Evolutionary conservation across 1,140 invertebrate genomes (phyloP).

Genomic region (Pseudomyrmex flavicornis): DNA sequence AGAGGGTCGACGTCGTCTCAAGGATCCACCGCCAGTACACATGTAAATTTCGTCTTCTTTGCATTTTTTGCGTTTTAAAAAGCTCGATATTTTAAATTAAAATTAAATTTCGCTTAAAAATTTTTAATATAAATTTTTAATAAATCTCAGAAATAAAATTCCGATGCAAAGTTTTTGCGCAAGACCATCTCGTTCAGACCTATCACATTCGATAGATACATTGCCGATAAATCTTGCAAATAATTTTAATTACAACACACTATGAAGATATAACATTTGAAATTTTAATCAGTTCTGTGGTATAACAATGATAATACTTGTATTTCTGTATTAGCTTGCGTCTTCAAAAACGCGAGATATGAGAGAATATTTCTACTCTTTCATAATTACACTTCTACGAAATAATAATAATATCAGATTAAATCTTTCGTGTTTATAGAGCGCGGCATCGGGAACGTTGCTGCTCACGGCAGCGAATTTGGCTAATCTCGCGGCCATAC

Average conservation of each 20-base stretch:
- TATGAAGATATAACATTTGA: not conserved
- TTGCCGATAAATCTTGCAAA: not conserved
- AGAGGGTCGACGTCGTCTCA: slow-evolving; percentile 90
- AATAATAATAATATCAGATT: not conserved
- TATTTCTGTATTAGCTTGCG: too few relatives aligned
- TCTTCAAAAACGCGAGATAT: too few relatives aligned
- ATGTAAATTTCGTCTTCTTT: slow-evolving; percentile 86
- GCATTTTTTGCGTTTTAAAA: not conserved
- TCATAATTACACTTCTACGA: too few relatives aligned
- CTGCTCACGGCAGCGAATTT: slow-evolving; percentile 92
- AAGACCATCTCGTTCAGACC: not conserved
- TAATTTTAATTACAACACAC: not conserved
- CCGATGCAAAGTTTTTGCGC: not conserved
- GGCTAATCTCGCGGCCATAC: slow-evolving; percentile 88
- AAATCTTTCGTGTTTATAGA: slow-evolving; percentile 85
- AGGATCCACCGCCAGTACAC: slow-evolving; percentile 91
- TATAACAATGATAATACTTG: not conserved
- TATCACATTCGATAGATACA: too few relatives aligned
- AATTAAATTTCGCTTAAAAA: not conserved
- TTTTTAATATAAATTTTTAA: too few relatives aligned
- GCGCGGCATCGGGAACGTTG: slow-evolving; percentile 91
- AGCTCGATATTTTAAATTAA: not conserved
- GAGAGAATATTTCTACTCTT: too few relatives aligned
- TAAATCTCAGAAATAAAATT: not conserved
- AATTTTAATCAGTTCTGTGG: not conserved